phyloP scores from a whole-genome alignment of 2,888 invertebrate species.

The Pedicia rivosa region DNA sequence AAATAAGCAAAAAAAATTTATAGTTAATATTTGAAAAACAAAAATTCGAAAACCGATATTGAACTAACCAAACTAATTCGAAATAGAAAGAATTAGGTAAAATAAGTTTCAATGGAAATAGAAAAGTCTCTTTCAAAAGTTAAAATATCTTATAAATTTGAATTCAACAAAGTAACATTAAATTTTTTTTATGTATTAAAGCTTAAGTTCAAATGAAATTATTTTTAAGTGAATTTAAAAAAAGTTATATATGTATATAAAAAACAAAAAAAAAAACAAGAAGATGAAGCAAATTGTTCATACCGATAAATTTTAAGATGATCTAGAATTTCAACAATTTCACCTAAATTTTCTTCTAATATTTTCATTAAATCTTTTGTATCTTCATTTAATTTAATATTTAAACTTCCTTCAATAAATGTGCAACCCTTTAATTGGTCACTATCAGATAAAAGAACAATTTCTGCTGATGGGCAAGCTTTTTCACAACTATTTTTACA shows the following conservation, averaged over 20 bases:
- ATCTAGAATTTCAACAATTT: slow-evolving; percentile 55
- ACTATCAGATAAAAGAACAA: slow-evolving; percentile 49
- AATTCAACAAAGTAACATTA: too few relatives aligned
- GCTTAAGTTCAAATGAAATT: too few relatives aligned
- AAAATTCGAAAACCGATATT: not conserved
- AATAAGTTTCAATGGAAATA: too few relatives aligned
- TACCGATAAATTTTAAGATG: slow-evolving; percentile 48
- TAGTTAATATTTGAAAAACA: too few relatives aligned
- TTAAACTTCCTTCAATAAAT: slow-evolving; percentile 55
- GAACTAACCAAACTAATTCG: not conserved
- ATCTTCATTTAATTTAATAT: slow-evolving; percentile 17
- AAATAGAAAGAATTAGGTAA: not conserved
- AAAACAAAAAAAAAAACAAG: too few relatives aligned
- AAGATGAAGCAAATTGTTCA: too few relatives aligned
- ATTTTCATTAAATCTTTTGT: slow-evolving; percentile 33
- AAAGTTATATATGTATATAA: too few relatives aligned
- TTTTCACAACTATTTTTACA: slow-evolving; percentile 16
- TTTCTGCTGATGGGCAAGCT: slow-evolving; percentile 37
- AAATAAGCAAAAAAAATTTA: not conserved
- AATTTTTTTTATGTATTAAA: too few relatives aligned
- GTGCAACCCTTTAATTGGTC: slow-evolving; percentile 59
- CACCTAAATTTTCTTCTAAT: slow-evolving; percentile 46
- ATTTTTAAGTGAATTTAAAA: too few relatives aligned
- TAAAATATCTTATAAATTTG: too few relatives aligned
- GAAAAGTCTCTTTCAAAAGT: too few relatives aligned